Percentiles rank a stretch among this genome's conserved stretches.
phyloP scores from a whole-genome alignment of 1,140 invertebrate genomes.

The Drosophila subpulchrella region DNA sequence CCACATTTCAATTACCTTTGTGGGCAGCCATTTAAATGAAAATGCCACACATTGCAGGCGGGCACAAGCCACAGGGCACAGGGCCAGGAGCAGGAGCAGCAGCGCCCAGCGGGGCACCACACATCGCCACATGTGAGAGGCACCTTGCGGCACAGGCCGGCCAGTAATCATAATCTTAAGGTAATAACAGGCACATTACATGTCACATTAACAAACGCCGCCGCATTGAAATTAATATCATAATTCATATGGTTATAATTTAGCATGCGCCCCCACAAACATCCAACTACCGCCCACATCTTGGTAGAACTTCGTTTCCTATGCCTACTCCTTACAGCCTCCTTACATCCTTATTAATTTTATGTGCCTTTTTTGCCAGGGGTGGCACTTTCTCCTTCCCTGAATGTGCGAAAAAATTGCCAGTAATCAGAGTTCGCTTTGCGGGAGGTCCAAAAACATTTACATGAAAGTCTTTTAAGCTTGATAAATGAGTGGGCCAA shows the following conservation, averaged over 20 bases:
- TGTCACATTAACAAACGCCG: constrained; percentile 77
- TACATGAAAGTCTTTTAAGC: constrained; percentile 74
- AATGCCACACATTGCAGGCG: constrained; percentile 74
- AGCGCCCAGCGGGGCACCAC: constrained; percentile 40
- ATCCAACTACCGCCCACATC: constrained; percentile 14
- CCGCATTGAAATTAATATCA: constrained; percentile 77
- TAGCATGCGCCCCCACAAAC: constrained; percentile 62
- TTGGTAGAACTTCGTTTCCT: neutral
- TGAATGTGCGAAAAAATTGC: constrained; percentile 63
- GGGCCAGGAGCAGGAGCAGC: neutral
- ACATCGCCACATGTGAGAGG: constrained; percentile 47
- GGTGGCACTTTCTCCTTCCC: constrained; percentile 33
- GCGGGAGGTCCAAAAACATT: constrained; percentile 57
- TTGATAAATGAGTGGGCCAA: constrained; percentile 69
- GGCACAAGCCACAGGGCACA: constrained; percentile 56
- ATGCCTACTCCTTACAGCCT: constrained; percentile 16
- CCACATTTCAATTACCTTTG: constrained; percentile 81
- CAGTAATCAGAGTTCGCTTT: constrained; percentile 56
- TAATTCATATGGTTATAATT: constrained; percentile 81
- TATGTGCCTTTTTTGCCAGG: constrained; percentile 69
- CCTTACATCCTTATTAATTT: constrained; percentile 72
- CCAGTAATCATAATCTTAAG: constrained; percentile 81
- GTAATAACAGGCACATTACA: constrained; percentile 83
- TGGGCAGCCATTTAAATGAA: constrained; percentile 79
- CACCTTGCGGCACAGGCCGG: constrained; percentile 32